These are phyloP conservation scores for Scaptomyza flava DNA, from an alignment of 2,888 invertebrate genomes.

Conservation along the genomic window DNA sequence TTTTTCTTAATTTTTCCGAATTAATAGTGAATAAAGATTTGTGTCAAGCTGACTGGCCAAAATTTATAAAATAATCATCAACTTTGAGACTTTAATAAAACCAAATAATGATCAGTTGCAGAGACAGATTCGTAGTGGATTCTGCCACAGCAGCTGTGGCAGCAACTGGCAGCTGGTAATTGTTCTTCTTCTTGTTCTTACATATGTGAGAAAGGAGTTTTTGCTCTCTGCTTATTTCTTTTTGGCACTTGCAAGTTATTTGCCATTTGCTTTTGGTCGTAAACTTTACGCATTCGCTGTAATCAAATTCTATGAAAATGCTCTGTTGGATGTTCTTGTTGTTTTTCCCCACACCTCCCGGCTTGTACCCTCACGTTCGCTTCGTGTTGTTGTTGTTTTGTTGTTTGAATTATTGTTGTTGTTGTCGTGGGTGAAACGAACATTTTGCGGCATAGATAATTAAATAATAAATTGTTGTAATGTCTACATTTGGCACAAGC, in stretches of 20 bases:
- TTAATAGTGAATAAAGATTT: slow-evolving; percentile 34
- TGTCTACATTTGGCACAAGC: slow-evolving; percentile 60
- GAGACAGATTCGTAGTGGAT: slow-evolving; percentile 38
- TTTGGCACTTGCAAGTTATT: slow-evolving; percentile 62
- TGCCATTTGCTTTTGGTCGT: slow-evolving; percentile 64
- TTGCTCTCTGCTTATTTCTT: background rate
- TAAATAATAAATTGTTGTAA: slow-evolving; percentile 74
- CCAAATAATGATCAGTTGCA: slow-evolving; percentile 35
- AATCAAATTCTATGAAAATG: slow-evolving; percentile 73
- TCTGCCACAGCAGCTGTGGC: slow-evolving; percentile 2
- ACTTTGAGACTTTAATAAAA: slow-evolving; percentile 23
- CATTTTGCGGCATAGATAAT: slow-evolving; percentile 71
- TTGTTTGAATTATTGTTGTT: slow-evolving; percentile 28
- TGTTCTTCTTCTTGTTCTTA: background rate
- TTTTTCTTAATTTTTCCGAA: background rate
- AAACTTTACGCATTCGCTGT: slow-evolving; percentile 73
- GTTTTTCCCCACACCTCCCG: background rate
- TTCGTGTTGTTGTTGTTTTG: slow-evolving; percentile 16
- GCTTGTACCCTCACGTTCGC: too few species aligned
- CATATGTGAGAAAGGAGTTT: slow-evolving; percentile 28
- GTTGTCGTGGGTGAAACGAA: slow-evolving; percentile 54
- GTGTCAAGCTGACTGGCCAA: slow-evolving; percentile 20
- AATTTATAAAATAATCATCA: slow-evolving; percentile 17
- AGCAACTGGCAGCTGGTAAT: background rate
- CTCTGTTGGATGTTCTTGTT: slow-evolving; percentile 27